phyloP scores from a whole-genome alignment of 2,888 invertebrate species.

The Fragum fragum region DNA sequence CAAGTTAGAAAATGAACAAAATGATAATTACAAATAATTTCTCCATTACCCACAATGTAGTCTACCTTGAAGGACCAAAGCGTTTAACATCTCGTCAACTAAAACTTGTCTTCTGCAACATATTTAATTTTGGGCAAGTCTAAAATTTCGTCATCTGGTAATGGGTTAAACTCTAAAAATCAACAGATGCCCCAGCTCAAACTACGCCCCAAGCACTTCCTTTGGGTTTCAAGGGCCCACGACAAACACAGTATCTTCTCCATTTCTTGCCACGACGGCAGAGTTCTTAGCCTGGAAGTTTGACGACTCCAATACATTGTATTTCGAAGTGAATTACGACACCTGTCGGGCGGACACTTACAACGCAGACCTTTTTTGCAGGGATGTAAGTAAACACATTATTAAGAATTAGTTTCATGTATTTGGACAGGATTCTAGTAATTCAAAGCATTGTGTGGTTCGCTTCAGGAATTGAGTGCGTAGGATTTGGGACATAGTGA shows the following conservation, averaged over 20 bases:
- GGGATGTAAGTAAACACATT: not conserved
- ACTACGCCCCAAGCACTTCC: not conserved
- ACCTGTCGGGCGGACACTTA: not conserved
- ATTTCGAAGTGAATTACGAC: not conserved
- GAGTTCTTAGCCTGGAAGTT: slow-evolving; percentile 7
- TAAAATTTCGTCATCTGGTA: no score
- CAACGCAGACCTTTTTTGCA: not conserved
- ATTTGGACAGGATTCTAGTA: not conserved
- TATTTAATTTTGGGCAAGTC: no score
- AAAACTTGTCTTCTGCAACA: no score
- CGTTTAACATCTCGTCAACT: no score
- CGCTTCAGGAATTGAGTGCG: not conserved
- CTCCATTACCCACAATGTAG: no score
- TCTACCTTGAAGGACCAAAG: no score
- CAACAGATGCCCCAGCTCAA: not conserved
- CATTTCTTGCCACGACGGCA: not conserved
- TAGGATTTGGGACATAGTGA: not conserved
- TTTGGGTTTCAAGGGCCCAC: slow-evolving; percentile 1
- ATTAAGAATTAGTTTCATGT: no score
- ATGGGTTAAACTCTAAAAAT: no score
- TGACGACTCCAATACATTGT: not conserved
- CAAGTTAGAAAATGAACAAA: no score
- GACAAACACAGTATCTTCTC: not conserved
- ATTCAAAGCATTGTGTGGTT: not conserved
- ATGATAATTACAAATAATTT: no score